Conservation (phyloP, 2,888 invertebrate genomes). For the Aplocera efformata region DNA sequence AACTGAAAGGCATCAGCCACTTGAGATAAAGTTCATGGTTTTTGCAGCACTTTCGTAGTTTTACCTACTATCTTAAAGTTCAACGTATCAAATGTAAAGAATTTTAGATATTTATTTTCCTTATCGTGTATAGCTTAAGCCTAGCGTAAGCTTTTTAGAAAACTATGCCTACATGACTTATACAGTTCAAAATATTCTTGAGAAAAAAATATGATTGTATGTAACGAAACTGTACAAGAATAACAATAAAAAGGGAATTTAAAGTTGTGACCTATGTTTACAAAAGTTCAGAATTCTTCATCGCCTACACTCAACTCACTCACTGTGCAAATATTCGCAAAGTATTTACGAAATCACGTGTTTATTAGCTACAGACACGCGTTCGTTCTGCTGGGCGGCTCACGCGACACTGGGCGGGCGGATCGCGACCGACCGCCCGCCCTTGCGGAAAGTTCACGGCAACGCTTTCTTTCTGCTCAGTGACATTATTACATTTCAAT, state of each 20-base stretch:
- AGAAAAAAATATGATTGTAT: no score
- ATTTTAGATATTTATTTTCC: no score
- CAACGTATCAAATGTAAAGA: no score
- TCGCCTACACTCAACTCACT: conserved; percentile 29
- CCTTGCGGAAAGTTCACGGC: conserved; percentile 74
- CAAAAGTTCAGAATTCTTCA: conserved; percentile 9
- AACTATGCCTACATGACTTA: no score
- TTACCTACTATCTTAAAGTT: no score
- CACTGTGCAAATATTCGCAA: conserved; percentile 35
- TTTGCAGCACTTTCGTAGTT: background rate
- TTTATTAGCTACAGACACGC: conserved; percentile 38
- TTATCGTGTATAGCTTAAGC: no score
- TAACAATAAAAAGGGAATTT: conserved; percentile 3
- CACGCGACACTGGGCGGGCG: conserved; percentile 72
- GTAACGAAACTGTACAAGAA: background rate
- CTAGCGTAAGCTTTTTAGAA: no score
- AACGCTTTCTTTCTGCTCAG: conserved; percentile 57
- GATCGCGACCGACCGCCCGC: conserved; percentile 44
- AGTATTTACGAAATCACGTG: conserved; percentile 40
- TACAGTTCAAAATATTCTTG: no score
- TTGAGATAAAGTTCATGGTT: conserved; percentile 1
- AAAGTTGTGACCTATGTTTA: conserved; percentile 4
- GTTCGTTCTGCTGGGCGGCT: conserved; percentile 58
- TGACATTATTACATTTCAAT: conserved; percentile 59
- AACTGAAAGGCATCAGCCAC: conserved; percentile 7